A percentile compares a stretch with the other conserved stretches of the same genome.
Conservation (phyloP, 2,797 vertebrate genomes). For the Apogon hyalosoma region DNA sequence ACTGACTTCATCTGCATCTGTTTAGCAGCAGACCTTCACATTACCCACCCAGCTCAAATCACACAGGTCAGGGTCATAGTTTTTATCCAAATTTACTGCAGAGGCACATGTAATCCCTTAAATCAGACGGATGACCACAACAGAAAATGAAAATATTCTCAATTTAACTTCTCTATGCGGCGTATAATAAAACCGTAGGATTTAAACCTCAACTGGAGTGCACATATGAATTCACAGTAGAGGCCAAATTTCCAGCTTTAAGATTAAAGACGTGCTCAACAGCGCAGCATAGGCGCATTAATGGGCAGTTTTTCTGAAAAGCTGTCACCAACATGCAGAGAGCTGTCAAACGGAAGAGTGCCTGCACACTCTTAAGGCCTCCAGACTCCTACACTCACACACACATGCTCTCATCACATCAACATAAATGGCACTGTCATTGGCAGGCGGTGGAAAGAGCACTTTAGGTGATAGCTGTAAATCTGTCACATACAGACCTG, state of each 20-base stretch:
- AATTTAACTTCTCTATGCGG: background rate
- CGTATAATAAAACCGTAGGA: too few species aligned
- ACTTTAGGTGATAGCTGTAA: slow-evolving; percentile 34
- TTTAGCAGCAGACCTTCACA: background rate
- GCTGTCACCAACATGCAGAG: slow-evolving; percentile 32
- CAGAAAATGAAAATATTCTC: background rate
- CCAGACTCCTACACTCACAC: background rate
- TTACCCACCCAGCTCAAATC: background rate
- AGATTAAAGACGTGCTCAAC: slow-evolving; percentile 1
- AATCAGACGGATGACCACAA: background rate
- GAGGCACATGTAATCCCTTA: background rate
- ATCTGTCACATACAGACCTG: slow-evolving; percentile 45
- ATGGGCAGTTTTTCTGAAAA: slow-evolving; percentile 13
- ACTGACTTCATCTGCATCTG: background rate
- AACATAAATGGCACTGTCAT: slow-evolving; percentile 39
- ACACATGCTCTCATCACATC: slow-evolving; percentile 17
- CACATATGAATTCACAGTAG: background rate
- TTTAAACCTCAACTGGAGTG: background rate
- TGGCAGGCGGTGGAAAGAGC: slow-evolving; percentile 24
- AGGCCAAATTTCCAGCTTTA: slow-evolving; percentile 1
- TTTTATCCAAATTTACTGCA: background rate
- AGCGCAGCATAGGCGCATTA: background rate
- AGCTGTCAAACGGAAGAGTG: slow-evolving; percentile 33
- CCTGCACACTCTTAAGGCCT: slow-evolving; percentile 3
- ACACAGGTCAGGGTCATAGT: background rate